Evolutionary conservation across 2,888 invertebrate species (phyloP).

Genomic region (Zygogramma bicolorata): DNA sequence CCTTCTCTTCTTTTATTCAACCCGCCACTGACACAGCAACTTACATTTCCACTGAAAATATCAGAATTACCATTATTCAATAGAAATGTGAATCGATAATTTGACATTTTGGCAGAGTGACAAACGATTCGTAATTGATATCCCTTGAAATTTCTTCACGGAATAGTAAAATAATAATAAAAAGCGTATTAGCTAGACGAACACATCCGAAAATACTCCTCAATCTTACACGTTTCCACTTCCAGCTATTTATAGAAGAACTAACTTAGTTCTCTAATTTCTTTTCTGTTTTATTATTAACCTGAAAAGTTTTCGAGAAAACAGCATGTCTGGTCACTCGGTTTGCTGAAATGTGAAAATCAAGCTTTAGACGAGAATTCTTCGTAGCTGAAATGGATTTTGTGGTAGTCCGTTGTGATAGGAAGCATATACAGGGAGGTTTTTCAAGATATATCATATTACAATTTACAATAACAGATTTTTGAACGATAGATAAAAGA

Average conservation of each 20-base stretch:
- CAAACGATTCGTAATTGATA: constrained; percentile 19
- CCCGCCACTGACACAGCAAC: not conserved
- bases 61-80: not conserved
- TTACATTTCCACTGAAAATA: not conserved
- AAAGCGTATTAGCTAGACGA: constrained; percentile 39
- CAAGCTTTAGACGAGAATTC: not conserved
- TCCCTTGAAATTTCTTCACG: constrained; percentile 4
- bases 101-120: constrained; percentile 18
- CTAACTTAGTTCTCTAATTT: constrained; percentile 37
- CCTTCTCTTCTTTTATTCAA: not conserved
- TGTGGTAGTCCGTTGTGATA: not conserved
- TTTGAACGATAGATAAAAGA: no score
- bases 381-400: not conserved
- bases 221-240: constrained; percentile 45
- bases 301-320: constrained; percentile 23
- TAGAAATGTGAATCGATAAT: not conserved
- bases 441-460: no score
- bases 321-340: constrained; percentile 10
- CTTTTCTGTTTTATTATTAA: constrained; percentile 30
- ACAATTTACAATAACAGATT: no score
- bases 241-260: constrained; percentile 44
- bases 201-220: constrained; percentile 48
- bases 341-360: constrained; percentile 11
- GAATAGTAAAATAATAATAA: constrained; percentile 32
- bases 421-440: not conserved